Conservation (phyloP, 2,888 invertebrate species). For the Lamellibrachia satsuma region DNA sequence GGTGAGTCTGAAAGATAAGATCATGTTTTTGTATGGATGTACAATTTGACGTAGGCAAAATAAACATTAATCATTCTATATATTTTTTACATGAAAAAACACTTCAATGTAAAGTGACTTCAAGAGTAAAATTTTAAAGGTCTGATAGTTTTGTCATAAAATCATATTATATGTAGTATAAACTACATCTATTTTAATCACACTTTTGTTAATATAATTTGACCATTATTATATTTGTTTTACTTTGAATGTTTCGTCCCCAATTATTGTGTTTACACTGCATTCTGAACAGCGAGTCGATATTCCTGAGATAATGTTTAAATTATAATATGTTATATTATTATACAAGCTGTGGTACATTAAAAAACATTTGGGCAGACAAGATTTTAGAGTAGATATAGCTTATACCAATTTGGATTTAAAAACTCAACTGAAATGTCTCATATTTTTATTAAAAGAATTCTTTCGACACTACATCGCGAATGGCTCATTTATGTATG, state of each 20-base stretch:
- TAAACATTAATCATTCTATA: neutral
- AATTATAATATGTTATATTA: neutral
- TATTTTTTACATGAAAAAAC: neutral
- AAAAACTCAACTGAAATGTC: too few relatives aligned
- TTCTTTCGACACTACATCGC: too few relatives aligned
- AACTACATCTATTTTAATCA: neutral
- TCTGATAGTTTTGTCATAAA: neutral
- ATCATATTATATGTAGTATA: neutral
- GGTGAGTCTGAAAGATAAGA: neutral
- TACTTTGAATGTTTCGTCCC: neutral
- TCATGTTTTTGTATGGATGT: neutral
- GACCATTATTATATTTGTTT: neutral
- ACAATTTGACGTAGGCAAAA: neutral
- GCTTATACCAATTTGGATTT: neutral
- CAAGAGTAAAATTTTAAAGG: neutral
- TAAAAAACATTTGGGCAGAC: neutral
- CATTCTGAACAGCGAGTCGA: neutral
- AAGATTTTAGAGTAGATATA: neutral
- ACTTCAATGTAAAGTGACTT: neutral
- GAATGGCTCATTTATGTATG: too few relatives aligned
- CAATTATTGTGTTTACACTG: neutral
- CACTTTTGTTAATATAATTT: neutral
- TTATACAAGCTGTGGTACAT: neutral
- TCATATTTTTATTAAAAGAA: too few relatives aligned
- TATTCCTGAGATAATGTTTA: neutral